Base-by-base conservation (phyloP, 1,140 invertebrate species). In the Rhagoletis pomonella region DNA sequence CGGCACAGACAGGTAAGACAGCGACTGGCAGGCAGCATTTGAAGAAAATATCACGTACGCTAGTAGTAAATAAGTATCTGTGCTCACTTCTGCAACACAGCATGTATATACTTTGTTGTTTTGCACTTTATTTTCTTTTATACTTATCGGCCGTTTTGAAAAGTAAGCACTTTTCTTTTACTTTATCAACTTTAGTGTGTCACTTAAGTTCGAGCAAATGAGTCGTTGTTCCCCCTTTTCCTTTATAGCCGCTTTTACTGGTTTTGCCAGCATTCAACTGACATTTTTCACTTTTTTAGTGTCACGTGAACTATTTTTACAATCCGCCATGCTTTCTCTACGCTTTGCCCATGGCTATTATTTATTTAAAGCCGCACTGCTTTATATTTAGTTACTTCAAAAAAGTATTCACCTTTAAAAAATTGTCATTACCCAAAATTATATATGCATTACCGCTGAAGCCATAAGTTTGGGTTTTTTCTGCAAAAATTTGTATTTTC, bases 131-230 rank as follows among this genome's bases (percentile, higher is more conserved):
- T 29, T 29, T 29, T 29, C 29, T 29, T 29, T 29, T 29, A 29
- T 29, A 29, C 29, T 55, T 1, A 81, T 81, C 47, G 47, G 17
- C 73, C 7, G 73, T 44, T 81, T 81, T 73, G 17, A 44, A 50
- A 73, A 19, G 73, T 17, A 81, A 6, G 7, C n/a, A 19, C n/a
- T 55, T 81, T 81, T 81, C 73, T 47, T 55, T 4, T 42, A 55
- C 50, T 9, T 81, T 29, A 29, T n/a, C 47, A 81, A 7, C 55
- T 81, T 55, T 81, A 81, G 17, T 81, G 50, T 81, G 73, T 81
- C 73, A 81, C 73, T 81, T 29, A 58, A 81, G 14, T 29, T n/a
- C 2, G 67, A 9, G 65, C 9, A 69, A 29, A 29, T 29, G 29
- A 29, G 29, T 29, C 29, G 29, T 29, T 29, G 29, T 39, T 69